Base-by-base conservation (phyloP, 2,797 vertebrate species). In the Rhynchotus rufescens region DNA sequence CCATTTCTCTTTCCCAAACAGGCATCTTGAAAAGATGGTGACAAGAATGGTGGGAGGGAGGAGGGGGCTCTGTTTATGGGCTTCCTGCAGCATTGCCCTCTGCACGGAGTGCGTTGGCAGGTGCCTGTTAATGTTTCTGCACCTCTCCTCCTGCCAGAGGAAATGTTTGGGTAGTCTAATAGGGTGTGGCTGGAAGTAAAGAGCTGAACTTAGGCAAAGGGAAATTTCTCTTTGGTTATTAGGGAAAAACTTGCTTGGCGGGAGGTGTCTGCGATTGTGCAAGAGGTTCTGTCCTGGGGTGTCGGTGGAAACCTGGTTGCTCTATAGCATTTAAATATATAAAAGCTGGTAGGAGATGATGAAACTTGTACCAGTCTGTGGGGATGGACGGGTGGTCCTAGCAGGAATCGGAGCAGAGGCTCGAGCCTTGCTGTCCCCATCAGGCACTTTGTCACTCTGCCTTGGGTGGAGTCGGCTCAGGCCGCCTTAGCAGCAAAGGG, bases 61-160 rank as follows among this genome's bases (percentile, higher is more conserved):
- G 30, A 36, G 17, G 17, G 22, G 15, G 61, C 69, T 15, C 15
- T 44, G 28, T 32, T 8, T 1, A 0, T 3, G 32, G 60, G 3
- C 17, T 62, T 51, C 67, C 64, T 28, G 22, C 45, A 36, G 34
- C 36, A 1, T 3, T 21, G 10, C 36, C 32, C 20, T 1, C 1
- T 2, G 5, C 19, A 3, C 8, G n/a, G 5, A 2, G 5, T 2
- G 42, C 21, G 60, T 36, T 49, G 6, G 44, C 0, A 1, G 75
- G 56, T 42, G 84, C 14, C 19, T 7, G 20, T 30, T 40, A 2
- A 44, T 0, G 1, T 28, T 26, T 4, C 12, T 60, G 2, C 36
- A 16, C 61, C 6, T 30, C 34, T 60, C 5, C 21, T 2, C 23
- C 79, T 61, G 4, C 22, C 5, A 0, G 44, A 72, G 60, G 47